Conservation (phyloP, 1,140 invertebrate genomes). For the Lethrus apterus region DNA sequence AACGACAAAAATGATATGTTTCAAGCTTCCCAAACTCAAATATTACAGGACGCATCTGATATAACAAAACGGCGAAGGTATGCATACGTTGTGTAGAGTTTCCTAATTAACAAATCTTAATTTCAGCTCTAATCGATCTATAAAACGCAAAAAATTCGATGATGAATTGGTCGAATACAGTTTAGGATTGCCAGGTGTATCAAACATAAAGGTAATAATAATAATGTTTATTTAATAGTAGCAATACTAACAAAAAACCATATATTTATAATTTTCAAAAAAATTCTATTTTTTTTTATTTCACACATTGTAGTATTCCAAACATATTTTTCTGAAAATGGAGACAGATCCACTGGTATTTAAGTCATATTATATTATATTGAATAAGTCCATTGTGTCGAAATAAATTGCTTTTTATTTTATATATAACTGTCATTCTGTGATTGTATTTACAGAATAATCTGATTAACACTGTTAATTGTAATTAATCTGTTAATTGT, state of each 20-base stretch:
- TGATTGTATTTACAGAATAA: too few species aligned
- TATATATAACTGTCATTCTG: too few species aligned
- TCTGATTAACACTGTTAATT: too few species aligned
- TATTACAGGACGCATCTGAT: slow-evolving; percentile 19
- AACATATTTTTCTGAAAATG: neutral
- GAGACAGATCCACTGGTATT: too few species aligned
- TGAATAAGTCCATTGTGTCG: too few species aligned
- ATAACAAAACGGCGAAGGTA: slow-evolving; percentile 29
- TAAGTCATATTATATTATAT: too few species aligned
- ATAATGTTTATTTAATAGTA: neutral
- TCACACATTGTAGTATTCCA: too few species aligned
- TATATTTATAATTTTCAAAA: slow-evolving; percentile 3
- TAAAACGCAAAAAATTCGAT: slow-evolving; percentile 93
- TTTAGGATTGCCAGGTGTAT: slow-evolving; percentile 57
- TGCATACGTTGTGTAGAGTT: slow-evolving; percentile 16
- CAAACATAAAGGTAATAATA: slow-evolving; percentile 42
- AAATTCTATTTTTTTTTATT: slow-evolving; percentile 1
- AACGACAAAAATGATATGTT: slow-evolving; percentile 5
- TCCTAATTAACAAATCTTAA: slow-evolving; percentile 11
- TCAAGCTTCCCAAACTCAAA: slow-evolving; percentile 10
- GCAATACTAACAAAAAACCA: too few species aligned
- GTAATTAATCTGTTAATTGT: too few species aligned
- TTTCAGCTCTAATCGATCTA: slow-evolving; percentile 80
- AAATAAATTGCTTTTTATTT: too few species aligned
- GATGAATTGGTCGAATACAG: slow-evolving; percentile 92